A percentile compares a stretch with the other conserved stretches of the same genome.
These are phyloP conservation scores for Bryconaethiops microstoma DNA, from an alignment of 2,797 vertebrate species.

Conservation along the genomic window DNA sequence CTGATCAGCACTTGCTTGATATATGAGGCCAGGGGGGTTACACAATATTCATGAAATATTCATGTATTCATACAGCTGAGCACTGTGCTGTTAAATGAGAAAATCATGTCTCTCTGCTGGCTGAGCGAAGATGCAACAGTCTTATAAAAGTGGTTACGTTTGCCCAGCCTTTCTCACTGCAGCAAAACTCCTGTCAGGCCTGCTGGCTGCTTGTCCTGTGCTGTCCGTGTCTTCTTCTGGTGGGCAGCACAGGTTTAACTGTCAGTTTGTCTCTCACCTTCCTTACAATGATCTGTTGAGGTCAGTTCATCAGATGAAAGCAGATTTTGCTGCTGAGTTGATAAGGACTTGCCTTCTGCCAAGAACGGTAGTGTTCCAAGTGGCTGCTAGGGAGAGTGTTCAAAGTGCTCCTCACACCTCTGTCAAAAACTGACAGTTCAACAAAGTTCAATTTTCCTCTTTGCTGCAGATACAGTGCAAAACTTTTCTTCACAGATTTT, in stretches of 20 bases:
- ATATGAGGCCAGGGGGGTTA: not conserved
- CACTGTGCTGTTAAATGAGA: slow-evolving; percentile 1
- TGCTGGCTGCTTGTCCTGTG: not conserved
- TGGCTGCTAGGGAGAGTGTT: too few relatives aligned
- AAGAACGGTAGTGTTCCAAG: too few relatives aligned
- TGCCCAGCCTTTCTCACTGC: not conserved
- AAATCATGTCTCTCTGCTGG: slow-evolving; percentile 13
- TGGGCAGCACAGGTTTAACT: not conserved
- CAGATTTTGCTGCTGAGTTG: not conserved
- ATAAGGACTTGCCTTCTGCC: too few relatives aligned
- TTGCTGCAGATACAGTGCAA: too few relatives aligned
- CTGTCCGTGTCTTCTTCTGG: too few relatives aligned
- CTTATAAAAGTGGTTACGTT: not conserved
- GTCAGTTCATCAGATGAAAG: not conserved
- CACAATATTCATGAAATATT: slow-evolving; percentile 10
- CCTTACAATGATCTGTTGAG: not conserved
- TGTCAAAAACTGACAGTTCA: too few relatives aligned
- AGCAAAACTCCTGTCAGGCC: not conserved
- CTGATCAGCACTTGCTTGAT: not conserved
- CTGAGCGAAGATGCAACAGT: not conserved
- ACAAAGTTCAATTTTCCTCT: too few relatives aligned
- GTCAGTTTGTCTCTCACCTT: not conserved
- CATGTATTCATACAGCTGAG: not conserved
- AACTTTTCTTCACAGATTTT: too few relatives aligned
- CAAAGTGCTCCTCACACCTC: too few relatives aligned